phyloP scores from a whole-genome alignment of 2,888 invertebrate species.

The Caprella mutica region DNA sequence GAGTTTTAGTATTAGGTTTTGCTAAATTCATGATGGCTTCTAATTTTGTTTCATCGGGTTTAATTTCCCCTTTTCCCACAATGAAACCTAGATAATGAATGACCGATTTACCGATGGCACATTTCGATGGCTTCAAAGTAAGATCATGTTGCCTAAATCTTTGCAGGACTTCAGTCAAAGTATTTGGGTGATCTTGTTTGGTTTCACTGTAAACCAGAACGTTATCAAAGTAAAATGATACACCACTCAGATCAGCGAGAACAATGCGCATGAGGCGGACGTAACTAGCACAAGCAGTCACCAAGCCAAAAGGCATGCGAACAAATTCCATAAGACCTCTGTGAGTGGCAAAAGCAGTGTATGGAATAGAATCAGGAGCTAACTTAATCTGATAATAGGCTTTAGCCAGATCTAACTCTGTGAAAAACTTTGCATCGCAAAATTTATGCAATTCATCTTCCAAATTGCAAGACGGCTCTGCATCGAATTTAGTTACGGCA shows the following conservation, averaged over 20 bases:
- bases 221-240: slow-evolving; percentile 12
- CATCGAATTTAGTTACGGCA: slow-evolving; percentile 8
- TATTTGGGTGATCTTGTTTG: background rate
- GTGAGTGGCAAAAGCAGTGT: slow-evolving; percentile 7
- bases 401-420: slow-evolving; percentile 7
- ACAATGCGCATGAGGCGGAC: slow-evolving; percentile 11
- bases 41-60: background rate
- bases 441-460: slow-evolving; percentile 9
- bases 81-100: slow-evolving; percentile 11
- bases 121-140: slow-evolving; percentile 7
- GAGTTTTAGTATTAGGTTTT: too few relatives aligned
- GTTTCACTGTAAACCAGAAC: background rate
- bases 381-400: slow-evolving; percentile 3
- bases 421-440: slow-evolving; percentile 5
- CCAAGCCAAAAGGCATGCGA: slow-evolving; percentile 12
- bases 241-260: background rate
- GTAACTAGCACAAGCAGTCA: slow-evolving; percentile 8
- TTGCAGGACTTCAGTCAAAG: background rate
- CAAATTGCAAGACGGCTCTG: slow-evolving; percentile 5
- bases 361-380: background rate
- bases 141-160: background rate
- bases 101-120: background rate
- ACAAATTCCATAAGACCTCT: slow-evolving; percentile 9
- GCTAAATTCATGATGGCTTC: too few relatives aligned
- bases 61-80: background rate